Conservation (phyloP, 2,113 vertebrate genomes). For the Salvelinus sp. region DNA sequence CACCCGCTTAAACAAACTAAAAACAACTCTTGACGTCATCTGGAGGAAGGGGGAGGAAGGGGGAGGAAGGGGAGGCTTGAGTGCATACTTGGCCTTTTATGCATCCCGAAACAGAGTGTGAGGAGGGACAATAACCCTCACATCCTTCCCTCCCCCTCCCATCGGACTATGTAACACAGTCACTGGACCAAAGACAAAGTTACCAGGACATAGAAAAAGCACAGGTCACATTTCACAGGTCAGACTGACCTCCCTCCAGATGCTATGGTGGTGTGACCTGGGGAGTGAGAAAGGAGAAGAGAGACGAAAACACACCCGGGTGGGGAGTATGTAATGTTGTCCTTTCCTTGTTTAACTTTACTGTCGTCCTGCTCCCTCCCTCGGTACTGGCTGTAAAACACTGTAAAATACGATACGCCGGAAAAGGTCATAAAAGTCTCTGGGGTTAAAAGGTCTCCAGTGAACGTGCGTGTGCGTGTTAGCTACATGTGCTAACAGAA, state of each 20-base stretch:
- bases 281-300: no score
- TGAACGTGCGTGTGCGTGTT: slow-evolving; percentile 11
- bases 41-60: slow-evolving; percentile 15
- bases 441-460: slow-evolving; percentile 34
- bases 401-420: slow-evolving; percentile 59
- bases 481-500: neutral
- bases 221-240: no score
- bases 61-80: neutral
- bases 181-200: neutral
- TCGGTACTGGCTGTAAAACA: neutral
- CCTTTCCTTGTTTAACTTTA: slow-evolving; percentile 49
- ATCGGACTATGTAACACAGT: slow-evolving; percentile 29
- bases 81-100: slow-evolving; percentile 40
- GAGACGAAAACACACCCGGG: no score
- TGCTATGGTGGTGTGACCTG: no score
- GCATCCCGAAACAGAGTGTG: slow-evolving; percentile 21
- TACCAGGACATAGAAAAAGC: no score
- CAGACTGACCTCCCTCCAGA: no score
- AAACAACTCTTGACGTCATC: slow-evolving; percentile 39
- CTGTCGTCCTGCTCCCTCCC: slow-evolving; percentile 47
- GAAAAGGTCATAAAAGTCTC: slow-evolving; percentile 59
- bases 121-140: slow-evolving; percentile 20
- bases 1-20: slow-evolving; percentile 17
- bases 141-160: neutral
- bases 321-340: slow-evolving; percentile 14